Evolutionary conservation across 2,888 invertebrate genomes (phyloP).

Genomic region (Schizaphis graminum): DNA sequence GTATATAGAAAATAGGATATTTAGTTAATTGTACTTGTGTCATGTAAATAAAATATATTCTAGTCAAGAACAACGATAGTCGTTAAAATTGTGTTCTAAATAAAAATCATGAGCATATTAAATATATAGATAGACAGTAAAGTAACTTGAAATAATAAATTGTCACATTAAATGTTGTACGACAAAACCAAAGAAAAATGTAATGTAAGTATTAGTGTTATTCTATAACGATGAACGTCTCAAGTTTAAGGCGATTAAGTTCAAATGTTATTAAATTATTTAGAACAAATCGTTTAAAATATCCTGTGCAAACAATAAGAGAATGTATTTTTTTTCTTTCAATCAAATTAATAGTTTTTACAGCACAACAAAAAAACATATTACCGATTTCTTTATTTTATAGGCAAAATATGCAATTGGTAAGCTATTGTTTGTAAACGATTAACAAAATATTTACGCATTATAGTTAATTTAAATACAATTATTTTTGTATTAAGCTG

Average conservation of each 20-base stretch:
- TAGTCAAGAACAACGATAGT: neutral
- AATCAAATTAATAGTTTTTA: constrained; percentile 21
- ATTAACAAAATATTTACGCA: neutral
- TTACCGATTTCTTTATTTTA: neutral
- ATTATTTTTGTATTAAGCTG: neutral
- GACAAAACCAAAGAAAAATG: neutral
- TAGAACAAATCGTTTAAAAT: neutral
- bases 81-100: neutral
- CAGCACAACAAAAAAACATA: neutral
- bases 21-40: neutral
- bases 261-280: neutral
- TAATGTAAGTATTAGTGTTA: neutral
- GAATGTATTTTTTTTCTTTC: neutral
- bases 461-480: neutral
- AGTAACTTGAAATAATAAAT: neutral
- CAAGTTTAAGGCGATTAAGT: neutral
- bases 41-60: neutral
- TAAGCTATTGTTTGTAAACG: neutral
- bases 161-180: neutral
- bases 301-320: neutral
- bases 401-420: neutral
- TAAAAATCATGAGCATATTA: neutral
- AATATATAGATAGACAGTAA: neutral
- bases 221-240: neutral
- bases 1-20: no score